Evolutionary conservation across 2,888 invertebrate species (phyloP).

Genomic region (Calameuta idolon): DNA sequence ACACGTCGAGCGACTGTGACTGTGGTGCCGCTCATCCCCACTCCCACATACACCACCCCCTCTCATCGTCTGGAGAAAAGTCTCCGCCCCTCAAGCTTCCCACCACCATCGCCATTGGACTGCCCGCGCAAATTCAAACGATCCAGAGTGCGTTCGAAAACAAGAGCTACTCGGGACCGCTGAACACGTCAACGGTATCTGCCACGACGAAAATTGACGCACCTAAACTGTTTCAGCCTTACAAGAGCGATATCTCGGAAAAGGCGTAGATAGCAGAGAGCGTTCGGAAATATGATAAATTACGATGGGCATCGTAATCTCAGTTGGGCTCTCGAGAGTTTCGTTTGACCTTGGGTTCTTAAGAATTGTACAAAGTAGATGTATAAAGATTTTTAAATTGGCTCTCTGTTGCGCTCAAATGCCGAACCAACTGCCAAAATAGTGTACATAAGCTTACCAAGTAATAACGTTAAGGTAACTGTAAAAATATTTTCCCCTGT

Average conservation of each 20-base stretch:
- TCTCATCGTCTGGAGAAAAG: slow-evolving; percentile 26
- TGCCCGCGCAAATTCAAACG: slow-evolving; percentile 35
- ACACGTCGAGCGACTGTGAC: slow-evolving; percentile 59
- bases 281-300: background rate
- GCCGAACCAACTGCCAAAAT: background rate
- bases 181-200: slow-evolving; percentile 40
- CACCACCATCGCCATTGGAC: slow-evolving; percentile 40
- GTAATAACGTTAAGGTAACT: background rate
- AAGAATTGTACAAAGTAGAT: background rate
- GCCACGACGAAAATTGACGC: slow-evolving; percentile 62
- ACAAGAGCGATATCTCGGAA: slow-evolving; percentile 72
- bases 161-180: slow-evolving; percentile 30
- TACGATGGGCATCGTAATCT: background rate
- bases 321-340: background rate
- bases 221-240: slow-evolving; percentile 82
- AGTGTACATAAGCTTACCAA: background rate
- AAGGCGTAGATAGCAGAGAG: slow-evolving; percentile 42
- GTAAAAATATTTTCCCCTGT: background rate
- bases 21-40: slow-evolving; percentile 31
- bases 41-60: slow-evolving; percentile 26
- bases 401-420: background rate
- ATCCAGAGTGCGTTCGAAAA: slow-evolving; percentile 28
- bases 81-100: slow-evolving; percentile 41
- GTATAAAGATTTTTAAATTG: background rate
- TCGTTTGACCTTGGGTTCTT: background rate